Conservation (phyloP, 2,888 invertebrate species). For the Campoletis raptor region DNA sequence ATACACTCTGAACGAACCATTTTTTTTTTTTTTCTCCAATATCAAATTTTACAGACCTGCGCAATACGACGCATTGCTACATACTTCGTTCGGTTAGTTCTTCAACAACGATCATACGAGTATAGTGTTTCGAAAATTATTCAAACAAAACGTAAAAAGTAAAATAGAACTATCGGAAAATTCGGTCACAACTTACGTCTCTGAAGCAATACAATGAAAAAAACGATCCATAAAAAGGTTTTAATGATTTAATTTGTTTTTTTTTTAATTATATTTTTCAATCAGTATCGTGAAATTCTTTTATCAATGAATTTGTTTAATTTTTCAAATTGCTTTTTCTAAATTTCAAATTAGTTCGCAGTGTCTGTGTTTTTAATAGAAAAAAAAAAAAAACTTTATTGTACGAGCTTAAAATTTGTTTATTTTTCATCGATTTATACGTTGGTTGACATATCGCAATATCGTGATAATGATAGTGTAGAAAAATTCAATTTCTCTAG, state of each 20-base stretch:
- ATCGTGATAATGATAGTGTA: not conserved
- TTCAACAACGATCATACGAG: not conserved
- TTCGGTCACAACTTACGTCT: not conserved
- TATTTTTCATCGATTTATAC: not conserved
- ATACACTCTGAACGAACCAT: not conserved
- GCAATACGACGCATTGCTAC: not conserved
- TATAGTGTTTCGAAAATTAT: not conserved
- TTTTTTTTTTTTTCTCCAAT: not conserved
- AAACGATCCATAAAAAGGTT: not conserved
- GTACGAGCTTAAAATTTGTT: not conserved
- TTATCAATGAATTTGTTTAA: not conserved
- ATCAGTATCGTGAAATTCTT: too few species aligned
- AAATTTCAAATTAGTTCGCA: not conserved
- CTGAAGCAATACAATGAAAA: not conserved
- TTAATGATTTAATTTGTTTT: not conserved
- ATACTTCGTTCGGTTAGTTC: not conserved
- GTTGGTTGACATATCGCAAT: not conserved
- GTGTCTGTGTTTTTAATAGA: not conserved
- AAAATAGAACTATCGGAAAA: not conserved
- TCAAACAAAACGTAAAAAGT: not conserved
- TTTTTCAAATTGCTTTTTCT: not conserved
- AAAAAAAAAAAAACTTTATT: not conserved
- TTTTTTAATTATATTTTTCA: not conserved
- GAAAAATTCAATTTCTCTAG: not conserved
- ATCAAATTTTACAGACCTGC: slow-evolving; percentile 1